phyloP scores from a whole-genome alignment of 2,113 vertebrate genomes.

The Austrofundulus limnaeus region DNA sequence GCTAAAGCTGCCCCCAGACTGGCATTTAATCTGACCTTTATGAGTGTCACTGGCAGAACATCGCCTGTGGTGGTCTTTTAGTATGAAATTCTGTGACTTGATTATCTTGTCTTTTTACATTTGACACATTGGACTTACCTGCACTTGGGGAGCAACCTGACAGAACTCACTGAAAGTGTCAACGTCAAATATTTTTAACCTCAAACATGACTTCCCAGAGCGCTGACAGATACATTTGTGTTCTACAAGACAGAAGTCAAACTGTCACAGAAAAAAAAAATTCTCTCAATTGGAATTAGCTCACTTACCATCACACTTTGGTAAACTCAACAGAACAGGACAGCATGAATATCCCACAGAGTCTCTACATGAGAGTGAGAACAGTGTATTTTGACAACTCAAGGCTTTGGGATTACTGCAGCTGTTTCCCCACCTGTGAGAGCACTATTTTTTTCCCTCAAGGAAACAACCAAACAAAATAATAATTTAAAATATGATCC shows the following conservation, averaged over 20 bases:
- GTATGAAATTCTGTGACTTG: slow-evolving; percentile 27
- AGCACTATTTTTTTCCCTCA: slow-evolving; percentile 3
- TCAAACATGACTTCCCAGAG: background rate
- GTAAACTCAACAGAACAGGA: slow-evolving; percentile 22
- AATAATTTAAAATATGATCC: too few relatives aligned
- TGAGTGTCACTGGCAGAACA: slow-evolving; percentile 35
- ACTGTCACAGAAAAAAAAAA: slow-evolving; percentile 30
- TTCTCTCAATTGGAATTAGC: slow-evolving; percentile 20
- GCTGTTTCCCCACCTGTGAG: background rate
- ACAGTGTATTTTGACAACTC: slow-evolving; percentile 34
- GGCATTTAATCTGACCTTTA: slow-evolving; percentile 69
- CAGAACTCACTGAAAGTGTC: slow-evolving; percentile 10
- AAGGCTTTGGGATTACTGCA: background rate
- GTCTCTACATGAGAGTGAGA: slow-evolving; percentile 22
- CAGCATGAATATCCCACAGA: slow-evolving; percentile 26
- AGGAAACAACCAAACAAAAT: slow-evolving; percentile 3
- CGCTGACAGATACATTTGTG: slow-evolving; percentile 25
- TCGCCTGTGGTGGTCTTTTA: slow-evolving; percentile 50
- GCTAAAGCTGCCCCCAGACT: slow-evolving; percentile 45
- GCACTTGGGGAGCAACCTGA: slow-evolving; percentile 5
- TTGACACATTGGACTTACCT: background rate
- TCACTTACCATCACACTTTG: slow-evolving; percentile 4
- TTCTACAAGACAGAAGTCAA: slow-evolving; percentile 18
- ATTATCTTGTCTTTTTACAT: slow-evolving; percentile 21
- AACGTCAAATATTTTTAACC: slow-evolving; percentile 1